A percentile compares a stretch with the other conserved stretches of the same genome.
phyloP scores from a whole-genome alignment of 1,140 invertebrate genomes.

The Temnothorax longispinosus region DNA sequence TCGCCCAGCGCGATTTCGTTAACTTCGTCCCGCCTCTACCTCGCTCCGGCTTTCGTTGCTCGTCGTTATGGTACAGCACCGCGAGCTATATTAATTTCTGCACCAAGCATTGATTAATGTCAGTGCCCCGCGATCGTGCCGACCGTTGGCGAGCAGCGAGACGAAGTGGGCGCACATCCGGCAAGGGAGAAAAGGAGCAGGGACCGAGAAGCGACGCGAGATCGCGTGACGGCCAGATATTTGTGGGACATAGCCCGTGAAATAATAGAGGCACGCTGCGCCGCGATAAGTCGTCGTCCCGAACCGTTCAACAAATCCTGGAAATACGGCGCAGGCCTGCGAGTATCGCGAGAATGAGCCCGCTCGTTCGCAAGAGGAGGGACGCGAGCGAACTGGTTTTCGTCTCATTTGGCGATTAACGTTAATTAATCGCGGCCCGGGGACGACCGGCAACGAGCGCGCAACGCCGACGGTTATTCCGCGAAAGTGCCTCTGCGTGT shows the following conservation, averaged over 20 bases:
- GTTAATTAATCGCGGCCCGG: constrained; percentile 68
- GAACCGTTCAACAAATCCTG: constrained; percentile 60
- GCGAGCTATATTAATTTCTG: constrained; percentile 74
- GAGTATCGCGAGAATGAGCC: constrained; percentile 14
- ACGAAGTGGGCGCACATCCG: not conserved
- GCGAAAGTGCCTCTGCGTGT: constrained; percentile 25
- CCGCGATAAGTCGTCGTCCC: constrained; percentile 53
- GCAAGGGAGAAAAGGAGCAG: not conserved
- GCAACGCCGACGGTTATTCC: constrained; percentile 1
- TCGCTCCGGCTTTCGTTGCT: constrained; percentile 31
- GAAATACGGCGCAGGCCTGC: constrained; percentile 41
- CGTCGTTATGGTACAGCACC: constrained; percentile 21
- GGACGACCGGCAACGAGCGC: constrained; percentile 6
- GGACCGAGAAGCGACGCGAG: constrained; percentile 12
- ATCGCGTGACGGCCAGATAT: constrained; percentile 72
- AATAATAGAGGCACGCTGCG: constrained; percentile 65
- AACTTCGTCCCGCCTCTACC: constrained; percentile 1
- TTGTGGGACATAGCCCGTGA: constrained; percentile 49
- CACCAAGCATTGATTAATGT: constrained; percentile 71
- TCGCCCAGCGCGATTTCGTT: constrained; percentile 16
- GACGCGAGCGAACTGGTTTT: constrained; percentile 16
- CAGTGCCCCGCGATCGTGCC: constrained; percentile 59
- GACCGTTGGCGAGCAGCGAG: constrained; percentile 28
- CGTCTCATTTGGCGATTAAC: constrained; percentile 57
- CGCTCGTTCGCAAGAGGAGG: not conserved